Evolutionary conservation across 2,113 vertebrate species (phyloP).

Genomic region (Recurvirostra avosetta): DNA sequence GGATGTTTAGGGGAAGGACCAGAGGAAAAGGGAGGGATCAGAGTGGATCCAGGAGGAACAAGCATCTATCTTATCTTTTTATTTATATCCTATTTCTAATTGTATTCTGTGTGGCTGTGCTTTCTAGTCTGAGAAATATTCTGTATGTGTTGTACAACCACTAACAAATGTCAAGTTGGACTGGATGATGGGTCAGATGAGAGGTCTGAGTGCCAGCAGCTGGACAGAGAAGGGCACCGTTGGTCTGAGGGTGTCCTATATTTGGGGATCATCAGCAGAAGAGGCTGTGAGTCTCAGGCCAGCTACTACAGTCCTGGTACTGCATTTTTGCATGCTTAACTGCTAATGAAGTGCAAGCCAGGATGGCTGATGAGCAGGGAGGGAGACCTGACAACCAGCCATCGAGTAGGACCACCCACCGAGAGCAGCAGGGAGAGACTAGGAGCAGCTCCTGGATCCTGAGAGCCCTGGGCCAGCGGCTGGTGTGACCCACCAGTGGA

Average conservation of each 20-base stretch:
- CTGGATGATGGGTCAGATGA: rapidly evolving
- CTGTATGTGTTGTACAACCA: background rate
- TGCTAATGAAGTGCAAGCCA: background rate
- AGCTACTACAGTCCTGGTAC: background rate
- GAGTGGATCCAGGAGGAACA: background rate
- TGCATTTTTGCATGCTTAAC: background rate
- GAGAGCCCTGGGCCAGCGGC: background rate
- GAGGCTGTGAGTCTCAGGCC: background rate
- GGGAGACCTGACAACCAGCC: background rate
- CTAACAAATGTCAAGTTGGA: background rate
- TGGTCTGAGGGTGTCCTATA: background rate
- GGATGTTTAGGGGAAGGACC: background rate
- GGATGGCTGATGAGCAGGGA: rapidly evolving
- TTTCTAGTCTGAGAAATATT: background rate
- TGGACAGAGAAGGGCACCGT: background rate
- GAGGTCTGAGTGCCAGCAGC: background rate
- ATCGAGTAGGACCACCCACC: background rate
- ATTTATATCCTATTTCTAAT: background rate
- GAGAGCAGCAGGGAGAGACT: background rate
- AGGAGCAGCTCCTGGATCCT: background rate
- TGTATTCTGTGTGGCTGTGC: rapidly evolving
- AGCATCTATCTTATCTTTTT: background rate
- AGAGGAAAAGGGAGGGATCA: background rate
- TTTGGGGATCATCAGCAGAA: background rate
- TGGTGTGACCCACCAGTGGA: background rate